These are phyloP conservation scores for Notamacropus eugenii DNA, from an alignment of 2,797 vertebrate species.

Conservation along the genomic window DNA sequence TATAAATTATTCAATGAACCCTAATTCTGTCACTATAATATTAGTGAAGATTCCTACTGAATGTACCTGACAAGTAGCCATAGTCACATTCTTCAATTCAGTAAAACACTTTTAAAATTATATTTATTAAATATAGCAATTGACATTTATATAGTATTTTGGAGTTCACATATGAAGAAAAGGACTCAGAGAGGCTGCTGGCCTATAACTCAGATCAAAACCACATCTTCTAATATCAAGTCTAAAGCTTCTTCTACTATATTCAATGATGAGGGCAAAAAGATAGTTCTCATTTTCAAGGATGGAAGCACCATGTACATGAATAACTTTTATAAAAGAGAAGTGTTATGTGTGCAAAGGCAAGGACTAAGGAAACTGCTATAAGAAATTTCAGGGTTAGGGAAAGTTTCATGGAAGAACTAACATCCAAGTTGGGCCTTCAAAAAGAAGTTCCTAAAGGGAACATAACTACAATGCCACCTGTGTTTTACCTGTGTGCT, in stretches of 20 bases:
- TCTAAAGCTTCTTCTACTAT: not conserved
- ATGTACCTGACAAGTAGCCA: not conserved
- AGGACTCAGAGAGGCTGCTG: not conserved
- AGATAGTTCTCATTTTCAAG: not conserved
- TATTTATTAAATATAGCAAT: no score
- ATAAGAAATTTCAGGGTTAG: not conserved
- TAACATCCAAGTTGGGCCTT: not conserved
- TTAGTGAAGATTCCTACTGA: not conserved
- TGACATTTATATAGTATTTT: not conserved
- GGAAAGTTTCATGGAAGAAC: not conserved
- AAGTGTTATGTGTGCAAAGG: constrained; percentile 20
- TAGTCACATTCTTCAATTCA: not conserved
- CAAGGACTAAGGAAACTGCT: constrained; percentile 9
- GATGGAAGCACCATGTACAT: not conserved
- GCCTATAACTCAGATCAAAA: not conserved
- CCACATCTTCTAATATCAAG: not conserved
- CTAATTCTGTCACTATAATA: not conserved
- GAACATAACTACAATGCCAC: not conserved
- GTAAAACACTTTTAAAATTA: not conserved
- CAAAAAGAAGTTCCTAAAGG: not conserved
- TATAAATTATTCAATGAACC: not conserved
- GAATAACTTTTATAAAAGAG: not conserved
- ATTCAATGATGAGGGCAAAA: not conserved
- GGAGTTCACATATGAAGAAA: not conserved
- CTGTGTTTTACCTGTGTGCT: not conserved